Base-by-base conservation (phyloP, 1,140 invertebrate species). In the Tetranychus urticae region DNA sequence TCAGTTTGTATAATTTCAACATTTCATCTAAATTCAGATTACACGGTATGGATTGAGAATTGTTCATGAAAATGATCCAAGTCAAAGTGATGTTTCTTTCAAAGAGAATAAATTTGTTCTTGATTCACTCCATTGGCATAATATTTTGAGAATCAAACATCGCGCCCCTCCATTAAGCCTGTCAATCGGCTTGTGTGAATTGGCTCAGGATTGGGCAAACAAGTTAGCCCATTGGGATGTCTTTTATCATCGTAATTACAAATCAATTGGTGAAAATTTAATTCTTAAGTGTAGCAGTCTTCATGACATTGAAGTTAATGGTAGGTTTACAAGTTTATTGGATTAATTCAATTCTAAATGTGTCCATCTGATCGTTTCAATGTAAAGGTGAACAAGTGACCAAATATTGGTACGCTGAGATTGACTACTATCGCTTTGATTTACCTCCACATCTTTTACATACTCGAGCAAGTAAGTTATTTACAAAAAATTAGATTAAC, bases 181-280 rank as follows among this genome's bases (percentile, higher is more conserved):
- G 76, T 81, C 79, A 37, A 76, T 81, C 1, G 70, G 85, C 79
- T 70, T 87, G 33, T 84, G 82, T 67, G 77, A 81, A 66, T 78
- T 81, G 67, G 84, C 85, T 39, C 85, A 88, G 73, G 80, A 82
- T 14, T 88, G 84, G 84, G 85, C 85, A 1, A 85, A 87, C 70
- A 81, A 86, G 67, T 72, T 88, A 58, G 84, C 83, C 7, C 81
- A 83, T 64, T 83, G 78, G 0, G 81, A 84, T 69, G 78, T 78
- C 60, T 83, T 86, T 70, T 81, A 84, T 69, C 77, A 83, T 65
- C 71, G 70, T 61, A 81, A 81, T 66, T 14, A 54, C 5, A 6
- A 5, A 31, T 96, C 97, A 63, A 34, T 54, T 14, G 50, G 50
- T 54, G 50, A 54, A 34, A 54, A 54, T 34, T 14, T 54, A 7